These are phyloP conservation scores for Phaetusa simplex DNA, from an alignment of 2,113 vertebrate species.

Conservation along the genomic window DNA sequence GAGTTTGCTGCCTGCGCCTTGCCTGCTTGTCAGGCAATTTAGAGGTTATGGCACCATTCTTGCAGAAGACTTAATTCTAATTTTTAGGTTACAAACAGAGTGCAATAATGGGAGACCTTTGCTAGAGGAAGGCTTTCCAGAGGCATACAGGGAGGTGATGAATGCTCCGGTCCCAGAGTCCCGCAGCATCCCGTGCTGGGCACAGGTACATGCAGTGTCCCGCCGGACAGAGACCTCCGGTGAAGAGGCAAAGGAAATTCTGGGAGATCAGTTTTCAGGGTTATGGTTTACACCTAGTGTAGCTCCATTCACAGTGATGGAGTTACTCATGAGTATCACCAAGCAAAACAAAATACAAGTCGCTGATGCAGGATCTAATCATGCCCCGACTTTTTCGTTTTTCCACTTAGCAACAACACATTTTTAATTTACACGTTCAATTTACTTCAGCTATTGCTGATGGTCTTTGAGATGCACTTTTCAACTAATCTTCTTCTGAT, in stretches of 20 bases:
- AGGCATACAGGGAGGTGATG: neutral
- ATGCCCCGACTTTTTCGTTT: neutral
- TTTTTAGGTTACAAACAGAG: neutral
- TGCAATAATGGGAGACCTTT: neutral
- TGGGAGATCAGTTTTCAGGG: neutral
- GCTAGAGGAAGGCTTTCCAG: conserved; percentile 34
- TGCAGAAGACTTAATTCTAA: neutral
- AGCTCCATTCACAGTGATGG: neutral
- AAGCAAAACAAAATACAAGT: neutral
- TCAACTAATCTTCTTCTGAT: neutral
- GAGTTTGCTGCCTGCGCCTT: neutral
- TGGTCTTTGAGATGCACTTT: neutral
- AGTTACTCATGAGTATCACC: neutral
- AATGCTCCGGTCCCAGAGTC: neutral
- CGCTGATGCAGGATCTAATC: neutral
- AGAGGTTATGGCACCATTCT: neutral
- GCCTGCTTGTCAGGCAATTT: neutral
- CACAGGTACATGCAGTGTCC: neutral
- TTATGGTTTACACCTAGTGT: neutral
- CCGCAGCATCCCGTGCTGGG: neutral
- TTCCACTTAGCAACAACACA: neutral
- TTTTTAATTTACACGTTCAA: neutral
- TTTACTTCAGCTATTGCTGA: neutral
- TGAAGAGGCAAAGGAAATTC: neutral
- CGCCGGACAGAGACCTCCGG: neutral